Conservation (phyloP, 2,113 vertebrate genomes). For the Ascaphus truei region DNA sequence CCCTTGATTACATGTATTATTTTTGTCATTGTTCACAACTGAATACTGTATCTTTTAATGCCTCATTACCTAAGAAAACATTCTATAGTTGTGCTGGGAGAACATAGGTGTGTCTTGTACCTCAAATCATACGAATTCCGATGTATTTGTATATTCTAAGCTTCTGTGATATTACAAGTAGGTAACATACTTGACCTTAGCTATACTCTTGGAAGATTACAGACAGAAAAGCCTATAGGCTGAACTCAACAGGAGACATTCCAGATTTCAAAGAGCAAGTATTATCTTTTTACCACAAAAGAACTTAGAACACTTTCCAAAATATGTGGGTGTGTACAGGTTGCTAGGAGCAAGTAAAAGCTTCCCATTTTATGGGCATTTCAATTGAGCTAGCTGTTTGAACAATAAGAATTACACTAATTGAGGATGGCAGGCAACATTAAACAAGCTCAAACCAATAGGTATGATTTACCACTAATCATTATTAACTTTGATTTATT, state of each 20-base stretch:
- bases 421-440: constrained; percentile 36
- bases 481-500: constrained; percentile 36
- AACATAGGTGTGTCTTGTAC: not conserved
- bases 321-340: constrained; percentile 36
- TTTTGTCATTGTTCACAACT: too few relatives aligned
- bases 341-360: constrained; percentile 37
- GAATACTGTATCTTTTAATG: too few relatives aligned
- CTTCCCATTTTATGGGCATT: constrained; percentile 40
- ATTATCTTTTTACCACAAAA: constrained; percentile 33
- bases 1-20: too few relatives aligned
- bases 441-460: constrained; percentile 40
- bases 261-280: constrained; percentile 39
- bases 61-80: too few relatives aligned
- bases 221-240: constrained; percentile 43
- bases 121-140: constrained; percentile 43
- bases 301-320: constrained; percentile 41
- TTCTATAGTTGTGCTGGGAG: not conserved
- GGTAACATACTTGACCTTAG: constrained; percentile 52
- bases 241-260: constrained; percentile 40
- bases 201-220: constrained; percentile 40
- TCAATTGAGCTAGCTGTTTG: constrained; percentile 43
- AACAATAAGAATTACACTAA: constrained; percentile 50
- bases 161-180: too few relatives aligned
- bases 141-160: constrained; percentile 47
- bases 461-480: constrained; percentile 25